Evolutionary conservation across 1,140 invertebrate genomes (phyloP), one percentile per base, ranked within the genome.

Genomic region (Drosophila melanica): DNA sequence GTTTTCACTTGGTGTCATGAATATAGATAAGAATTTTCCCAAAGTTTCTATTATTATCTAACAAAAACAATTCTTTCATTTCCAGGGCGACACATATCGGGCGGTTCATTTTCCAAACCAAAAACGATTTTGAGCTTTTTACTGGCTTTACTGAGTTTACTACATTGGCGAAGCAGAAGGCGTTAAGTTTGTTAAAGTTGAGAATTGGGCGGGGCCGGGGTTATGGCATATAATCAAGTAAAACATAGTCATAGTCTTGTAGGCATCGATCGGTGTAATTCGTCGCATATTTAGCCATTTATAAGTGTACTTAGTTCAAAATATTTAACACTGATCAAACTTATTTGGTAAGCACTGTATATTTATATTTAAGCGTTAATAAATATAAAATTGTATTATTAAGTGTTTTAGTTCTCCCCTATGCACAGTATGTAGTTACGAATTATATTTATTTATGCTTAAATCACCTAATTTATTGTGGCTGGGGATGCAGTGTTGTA

Each of bases 241-340:
- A 66, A 71, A 66, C 67, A 75, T 76, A 86, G 82, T 87, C 82
- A 87, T 86, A 69, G 82, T 65, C 27, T 20, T 55, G 58, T 90
- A 90, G 68, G 53, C 37, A 45, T 44, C 18, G 20, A 44, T 30
- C 39, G 27, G 27, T 39, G 35, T 44, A 68, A 30, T 10, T 35
- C 20, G 41, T 5, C 35, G 50, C 30, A 51, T 48, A 37, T 33
- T 47, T 39, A 65, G 57, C 18, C 47, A 72, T 75, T 39, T 50
- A 39, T 81, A 87, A 86, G 78, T 87, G 82, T 85, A 85, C 81
- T 85, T 84, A 84, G 75, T 79, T 82, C 51, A 82, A 82, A 75
- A 74, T 68, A 70, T 70, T 65, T 68, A 81, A 78, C 68, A 58
- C 55, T 67, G 72, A 80, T 76, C 71, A 82, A 82, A 82, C 66